Evolutionary conservation across 2,113 vertebrate genomes (phyloP).

Genomic region (Poeciliopsis prolifica): DNA sequence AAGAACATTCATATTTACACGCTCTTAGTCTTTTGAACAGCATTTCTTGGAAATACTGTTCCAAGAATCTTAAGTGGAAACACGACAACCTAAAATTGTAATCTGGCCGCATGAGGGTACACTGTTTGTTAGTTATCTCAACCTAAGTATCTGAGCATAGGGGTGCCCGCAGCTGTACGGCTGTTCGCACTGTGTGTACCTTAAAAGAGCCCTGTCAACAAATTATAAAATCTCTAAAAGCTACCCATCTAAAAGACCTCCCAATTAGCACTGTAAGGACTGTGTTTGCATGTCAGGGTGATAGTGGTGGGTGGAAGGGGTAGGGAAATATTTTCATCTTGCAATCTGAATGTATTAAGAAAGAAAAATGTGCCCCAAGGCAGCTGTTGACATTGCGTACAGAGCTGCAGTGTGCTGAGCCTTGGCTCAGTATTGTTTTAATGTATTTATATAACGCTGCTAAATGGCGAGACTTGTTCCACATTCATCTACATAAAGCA

Average conservation of each 20-base stretch:
- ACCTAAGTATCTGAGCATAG: conserved; percentile 49
- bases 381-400: conserved; percentile 89
- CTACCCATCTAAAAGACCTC: conserved; percentile 77
- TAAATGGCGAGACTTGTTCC: conserved; percentile 89
- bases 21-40: not conserved
- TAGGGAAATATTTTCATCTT: conserved; percentile 87
- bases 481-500: conserved; percentile 95
- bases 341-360: conserved; percentile 43
- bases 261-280: conserved; percentile 86
- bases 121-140: conserved; percentile 77
- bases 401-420: conserved; percentile 71
- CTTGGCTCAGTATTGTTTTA: conserved; percentile 68
- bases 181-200: too few species aligned
- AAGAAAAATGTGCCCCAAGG: conserved; percentile 83
- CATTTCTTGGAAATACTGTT: not conserved
- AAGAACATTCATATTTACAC: not conserved
- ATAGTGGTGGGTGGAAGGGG: conserved; percentile 22
- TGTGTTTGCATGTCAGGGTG: conserved; percentile 36
- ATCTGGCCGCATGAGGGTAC: conserved; percentile 5
- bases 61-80: conserved; percentile 10
- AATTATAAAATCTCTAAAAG: conserved; percentile 74
- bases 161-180: too few species aligned
- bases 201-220: conserved; percentile 73
- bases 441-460: conserved; percentile 83
- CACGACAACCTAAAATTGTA: not conserved